Base-by-base conservation (phyloP, 2,888 invertebrate genomes). In the Agrilus mali region DNA sequence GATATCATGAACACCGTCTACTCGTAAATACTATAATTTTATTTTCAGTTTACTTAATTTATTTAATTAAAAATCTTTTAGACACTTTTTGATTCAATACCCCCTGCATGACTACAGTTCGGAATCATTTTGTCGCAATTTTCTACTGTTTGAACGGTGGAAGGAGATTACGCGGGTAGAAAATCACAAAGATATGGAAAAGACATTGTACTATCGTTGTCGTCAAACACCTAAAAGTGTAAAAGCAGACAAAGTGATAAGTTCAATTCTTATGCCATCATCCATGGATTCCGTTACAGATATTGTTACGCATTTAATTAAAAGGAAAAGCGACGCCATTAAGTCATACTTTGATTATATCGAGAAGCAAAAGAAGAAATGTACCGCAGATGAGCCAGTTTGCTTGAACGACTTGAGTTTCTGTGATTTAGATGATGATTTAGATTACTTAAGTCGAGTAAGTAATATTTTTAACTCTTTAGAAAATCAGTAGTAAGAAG, bases 111-210 rank as follows among this genome's bases (percentile, higher is more conserved):
- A 54, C 35, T 45, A 51, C 8, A 49, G 51, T 6, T 58, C 58
- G 34, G 48, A 56, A 37, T 54, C 53, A 6, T 60, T 58, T 49
- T 58, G 57, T 47, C 49, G 60, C 33, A 49, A 52, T 40, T 60
- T 54, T 41, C 55, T 60, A 27, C 37, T 57, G 8, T 59, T 55
- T 45, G 52, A 58, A 45, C 57, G 54, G 39, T 59, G 57, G 54
- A 60, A 60, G 43, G 53, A 45, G 15, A 44, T 51, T 16, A 43
- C 43, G 6, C 41, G 43, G 7, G 42, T 44, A 7, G 46, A 45
- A 7, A 42, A 51, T 32, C 46, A 50, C 22, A 33, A 46, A 33
- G 41, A 42, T 27, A 54, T 58, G 49, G 55, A 57, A 32, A 44
- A 52, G 20, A 42, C 52, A 16, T 44, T 60, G 47, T 54, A 52